Base-by-base conservation (phyloP, 2,888 invertebrate genomes). In the Machimus atricapillus region DNA sequence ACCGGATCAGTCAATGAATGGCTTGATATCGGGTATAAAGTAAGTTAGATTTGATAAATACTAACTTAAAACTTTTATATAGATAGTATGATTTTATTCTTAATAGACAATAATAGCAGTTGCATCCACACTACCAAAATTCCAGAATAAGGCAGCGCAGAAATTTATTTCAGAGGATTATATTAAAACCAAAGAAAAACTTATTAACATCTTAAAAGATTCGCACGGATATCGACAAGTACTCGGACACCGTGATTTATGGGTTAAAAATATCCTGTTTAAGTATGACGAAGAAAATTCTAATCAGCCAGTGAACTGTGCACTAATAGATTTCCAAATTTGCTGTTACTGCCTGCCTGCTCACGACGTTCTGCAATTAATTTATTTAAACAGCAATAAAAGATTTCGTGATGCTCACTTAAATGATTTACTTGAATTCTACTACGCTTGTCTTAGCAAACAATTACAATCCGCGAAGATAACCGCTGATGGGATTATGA, bases 271-370 rank as follows among this genome's bases (percentile, higher is more conserved):
- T 89, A 90, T 93, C 43, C 90, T 93, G 78, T 92, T 90, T 87
- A 88, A 90, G 9, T 91, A 90, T n/a, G 88, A 88, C 2, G 56
- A 86, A 3, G 74, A 58, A 91, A 92, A 81, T 90, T 92, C 93
- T 1, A 19, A 19, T 14, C 23, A 16, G 19, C 83, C 83, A 23
- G 90, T 91, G 0, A 91, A 91, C 7, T 94, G 94, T 87, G 90
- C 93, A 52, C 89, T 95, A 40, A 92, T 95, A 1, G 95, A 95
- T 90, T 95, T 93, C 89, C 95, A 95, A 89, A 89, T 94, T 86
- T 90, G 93, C 0, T 92, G 94, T n/a, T 95, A 94, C 88, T 92
- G 92, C 27, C 94, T 94, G 0, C 94, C 94, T 1, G 92, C 94
- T 0, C 92, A 94, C 81, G 95, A 95, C 89, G 91, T 94, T 1